Conservation (phyloP, 2,113 vertebrate species). For the Agapornis roseicollis region DNA sequence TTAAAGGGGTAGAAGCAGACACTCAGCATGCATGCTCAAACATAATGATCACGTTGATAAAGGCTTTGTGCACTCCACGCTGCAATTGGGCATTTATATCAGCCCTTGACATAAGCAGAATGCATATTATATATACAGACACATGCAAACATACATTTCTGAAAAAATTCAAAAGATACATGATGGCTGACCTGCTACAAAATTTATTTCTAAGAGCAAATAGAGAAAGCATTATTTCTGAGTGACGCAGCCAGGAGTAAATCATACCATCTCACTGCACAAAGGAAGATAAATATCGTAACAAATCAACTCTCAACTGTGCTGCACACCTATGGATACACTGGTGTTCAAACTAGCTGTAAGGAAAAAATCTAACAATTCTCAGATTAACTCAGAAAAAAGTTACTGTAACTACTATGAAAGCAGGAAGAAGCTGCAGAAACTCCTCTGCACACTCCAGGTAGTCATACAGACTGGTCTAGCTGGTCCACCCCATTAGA, state of each 20-base stretch:
- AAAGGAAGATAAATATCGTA: neutral
- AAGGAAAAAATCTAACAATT: neutral
- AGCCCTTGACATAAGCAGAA: neutral
- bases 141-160: neutral
- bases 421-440: neutral
- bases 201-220: conserved; percentile 5
- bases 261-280: neutral
- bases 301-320: neutral
- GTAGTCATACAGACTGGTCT: neutral
- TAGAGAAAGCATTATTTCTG: neutral
- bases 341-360: neutral
- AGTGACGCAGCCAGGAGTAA: neutral
- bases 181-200: neutral
- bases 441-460: neutral
- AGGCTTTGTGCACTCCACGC: neutral
- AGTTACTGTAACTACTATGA: neutral
- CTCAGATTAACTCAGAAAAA: neutral
- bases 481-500: neutral
- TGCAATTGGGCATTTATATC: neutral
- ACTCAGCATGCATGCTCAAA: fast-evolving
- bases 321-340: neutral
- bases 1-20: neutral
- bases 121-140: neutral
- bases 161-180: neutral
- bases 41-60: neutral